Evolutionary conservation across 2,888 invertebrate genomes (phyloP).

Genomic region (Napeogenes sylphis): DNA sequence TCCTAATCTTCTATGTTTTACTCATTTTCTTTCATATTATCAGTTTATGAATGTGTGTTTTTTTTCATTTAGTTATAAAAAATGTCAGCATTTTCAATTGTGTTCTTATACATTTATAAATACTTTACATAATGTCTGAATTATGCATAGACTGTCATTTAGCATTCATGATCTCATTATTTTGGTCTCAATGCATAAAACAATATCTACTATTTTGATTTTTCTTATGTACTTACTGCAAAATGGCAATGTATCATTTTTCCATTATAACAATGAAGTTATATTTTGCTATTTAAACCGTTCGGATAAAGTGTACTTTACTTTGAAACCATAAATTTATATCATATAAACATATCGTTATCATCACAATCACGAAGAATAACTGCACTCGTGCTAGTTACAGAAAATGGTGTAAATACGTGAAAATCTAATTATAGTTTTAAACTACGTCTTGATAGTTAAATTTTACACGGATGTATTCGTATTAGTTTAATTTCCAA

Average conservation of each 20-base stretch:
- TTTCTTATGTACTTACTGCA: not conserved
- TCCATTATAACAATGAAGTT: not conserved
- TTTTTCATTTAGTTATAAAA: too few species aligned
- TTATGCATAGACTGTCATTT: not conserved
- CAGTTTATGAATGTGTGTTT: too few species aligned
- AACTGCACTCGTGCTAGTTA: constrained; percentile 47
- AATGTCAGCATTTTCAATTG: too few species aligned
- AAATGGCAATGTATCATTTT: not conserved
- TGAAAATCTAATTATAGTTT: not conserved
- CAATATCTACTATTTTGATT: not conserved
- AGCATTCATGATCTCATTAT: not conserved
- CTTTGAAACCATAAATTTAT: constrained; percentile 1
- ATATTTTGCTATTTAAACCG: not conserved
- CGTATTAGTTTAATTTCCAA: too few species aligned
- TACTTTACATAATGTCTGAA: too few species aligned
- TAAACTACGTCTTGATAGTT: too few species aligned
- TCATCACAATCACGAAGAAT: constrained; percentile 51
- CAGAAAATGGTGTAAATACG: constrained; percentile 19
- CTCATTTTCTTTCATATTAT: too few species aligned
- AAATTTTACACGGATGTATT: too few species aligned
- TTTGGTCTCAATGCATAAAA: not conserved
- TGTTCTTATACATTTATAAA: too few species aligned
- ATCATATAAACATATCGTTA: constrained; percentile 19
- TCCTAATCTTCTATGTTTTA: too few species aligned
- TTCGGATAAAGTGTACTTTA: not conserved